phyloP scores from a whole-genome alignment of 2,888 invertebrate species.

The Aphelenchoides bicaudatus region DNA sequence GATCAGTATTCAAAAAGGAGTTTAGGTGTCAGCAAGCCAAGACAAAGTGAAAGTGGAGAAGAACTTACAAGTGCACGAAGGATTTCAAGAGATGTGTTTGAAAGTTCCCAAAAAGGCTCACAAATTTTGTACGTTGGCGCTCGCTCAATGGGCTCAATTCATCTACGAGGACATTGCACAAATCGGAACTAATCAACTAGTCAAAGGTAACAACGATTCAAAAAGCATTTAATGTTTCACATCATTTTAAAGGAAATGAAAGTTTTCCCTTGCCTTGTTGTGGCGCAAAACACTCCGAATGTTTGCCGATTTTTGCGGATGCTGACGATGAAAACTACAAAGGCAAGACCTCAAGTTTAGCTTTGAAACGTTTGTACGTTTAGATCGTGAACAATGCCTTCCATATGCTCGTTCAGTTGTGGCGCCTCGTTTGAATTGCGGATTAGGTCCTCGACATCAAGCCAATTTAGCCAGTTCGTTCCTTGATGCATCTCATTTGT shows the following conservation, averaged over 20 bases:
- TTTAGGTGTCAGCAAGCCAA: background rate
- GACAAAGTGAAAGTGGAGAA: background rate
- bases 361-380: background rate
- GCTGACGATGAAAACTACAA: conserved; percentile 66
- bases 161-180: conserved; percentile 62
- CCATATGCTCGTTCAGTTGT: conserved; percentile 50
- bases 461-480: conserved; percentile 88
- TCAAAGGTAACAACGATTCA: conserved; percentile 51
- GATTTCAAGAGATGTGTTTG: conserved; percentile 33
- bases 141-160: conserved; percentile 58
- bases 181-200: conserved; percentile 66
- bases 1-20: background rate
- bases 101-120: conserved; percentile 24
- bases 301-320: conserved; percentile 76
- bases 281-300: conserved; percentile 76
- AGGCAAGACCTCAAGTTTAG: conserved; percentile 26
- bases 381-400: conserved; percentile 40
- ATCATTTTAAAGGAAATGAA: conserved; percentile 67
- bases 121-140: conserved; percentile 74
- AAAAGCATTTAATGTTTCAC: conserved; percentile 13
- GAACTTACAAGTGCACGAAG: conserved; percentile 35
- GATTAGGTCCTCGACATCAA: conserved; percentile 71
- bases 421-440: conserved; percentile 45
- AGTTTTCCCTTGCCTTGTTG: conserved; percentile 75
- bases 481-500: conserved; percentile 73